Base-by-base conservation (phyloP, 2,888 invertebrate genomes). In the Oscheius onirici region DNA sequence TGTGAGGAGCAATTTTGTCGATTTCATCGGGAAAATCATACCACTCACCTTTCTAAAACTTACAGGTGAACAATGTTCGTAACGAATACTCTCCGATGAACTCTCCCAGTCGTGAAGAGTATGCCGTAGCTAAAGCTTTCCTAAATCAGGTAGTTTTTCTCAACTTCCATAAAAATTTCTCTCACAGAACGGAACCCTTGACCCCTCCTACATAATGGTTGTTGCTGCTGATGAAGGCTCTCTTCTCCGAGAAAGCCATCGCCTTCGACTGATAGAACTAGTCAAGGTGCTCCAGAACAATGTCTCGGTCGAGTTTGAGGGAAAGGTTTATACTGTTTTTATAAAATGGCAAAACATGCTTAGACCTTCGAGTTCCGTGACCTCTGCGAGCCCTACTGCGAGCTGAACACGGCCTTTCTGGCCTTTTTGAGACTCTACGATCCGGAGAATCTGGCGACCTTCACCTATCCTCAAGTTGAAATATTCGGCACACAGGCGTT, bases 371-470 rank as follows among this genome's bases (percentile, higher is more conserved):
- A 70, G 28, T 71, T 70, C 78, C 74, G 74, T 52, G 80, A 83
- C 57, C 71, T 84, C 13, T 84, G 84, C 70, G 85, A 85, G 60
- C 84, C 84, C 5, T 84, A 84, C 60, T 84, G 84, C 63, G 85
- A 84, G 40, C 55, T 84, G 58, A 84, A 83, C 71, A 85, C 84
- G 3, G 85, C 85, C 0, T 84, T 84, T 61, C 58, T 85, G 51
- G 84, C 85, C n/a, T 84, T 84, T 72, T 71, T 84, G 17, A 85
- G 80, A 66, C 70, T 85, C 10, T 84, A 83, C 73, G 83, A 84
- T 17, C 69, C 75, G 22, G 54, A 72, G 15, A 78, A 85, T 49
- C 81, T 84, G 15, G 55, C 73, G 43, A 81, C 83, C 17, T 77
- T 71, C 73, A 83, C 82, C 13, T 84, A 84, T 67, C 84, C 84